phyloP scores from a whole-genome alignment of 2,888 invertebrate genomes.

The Tridacna gigas region DNA sequence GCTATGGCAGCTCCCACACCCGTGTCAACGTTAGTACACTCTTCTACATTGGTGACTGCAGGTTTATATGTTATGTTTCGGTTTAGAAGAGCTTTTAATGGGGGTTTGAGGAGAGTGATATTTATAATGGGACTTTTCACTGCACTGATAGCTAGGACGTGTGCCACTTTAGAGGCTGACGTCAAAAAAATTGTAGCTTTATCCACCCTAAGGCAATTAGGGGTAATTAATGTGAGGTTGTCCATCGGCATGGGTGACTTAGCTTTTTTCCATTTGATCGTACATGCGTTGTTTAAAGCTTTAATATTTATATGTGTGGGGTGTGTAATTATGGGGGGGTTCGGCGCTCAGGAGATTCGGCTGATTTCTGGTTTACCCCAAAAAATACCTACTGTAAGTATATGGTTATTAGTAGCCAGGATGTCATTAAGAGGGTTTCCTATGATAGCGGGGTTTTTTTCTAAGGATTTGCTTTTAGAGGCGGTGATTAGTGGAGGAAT shows the following conservation, averaged over 20 bases:
- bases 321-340: conserved; percentile 89
- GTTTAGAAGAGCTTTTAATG: conserved; percentile 87
- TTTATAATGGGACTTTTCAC: conserved; percentile 86
- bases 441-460: conserved; percentile 79
- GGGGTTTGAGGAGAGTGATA: conserved; percentile 82
- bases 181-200: conserved; percentile 92
- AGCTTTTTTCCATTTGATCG: conserved; percentile 90
- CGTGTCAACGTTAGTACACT: conserved; percentile 91
- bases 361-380: conserved; percentile 63
- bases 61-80: conserved; percentile 91
- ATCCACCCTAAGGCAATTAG: conserved; percentile 91
- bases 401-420: conserved; percentile 63
- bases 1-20: conserved; percentile 92
- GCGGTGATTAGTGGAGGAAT: conserved; percentile 8
- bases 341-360: conserved; percentile 90
- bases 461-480: conserved; percentile 79
- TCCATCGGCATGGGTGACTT: conserved; percentile 87
- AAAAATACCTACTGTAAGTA: conserved; percentile 71
- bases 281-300: conserved; percentile 91
- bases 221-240: conserved; percentile 90
- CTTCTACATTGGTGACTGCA: conserved; percentile 92
- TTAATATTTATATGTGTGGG: conserved; percentile 91
- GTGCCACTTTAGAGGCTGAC: conserved; percentile 86
- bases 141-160: conserved; percentile 81
- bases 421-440: conserved; percentile 75